These are phyloP conservation scores for Avahi laniger DNA, from an alignment of 2,797 vertebrate species.

Conservation along the genomic window DNA sequence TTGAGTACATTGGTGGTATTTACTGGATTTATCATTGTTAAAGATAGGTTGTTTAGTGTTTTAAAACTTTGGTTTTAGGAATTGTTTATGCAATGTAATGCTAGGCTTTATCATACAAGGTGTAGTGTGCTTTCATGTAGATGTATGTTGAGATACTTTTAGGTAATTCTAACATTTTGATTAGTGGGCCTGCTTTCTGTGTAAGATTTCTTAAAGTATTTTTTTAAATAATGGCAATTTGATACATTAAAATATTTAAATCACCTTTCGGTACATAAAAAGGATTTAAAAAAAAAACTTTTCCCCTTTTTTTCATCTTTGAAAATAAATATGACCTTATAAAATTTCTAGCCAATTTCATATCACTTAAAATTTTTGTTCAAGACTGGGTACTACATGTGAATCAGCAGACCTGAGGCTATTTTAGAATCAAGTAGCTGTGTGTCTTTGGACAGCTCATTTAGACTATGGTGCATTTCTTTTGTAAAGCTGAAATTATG, in stretches of 20 bases:
- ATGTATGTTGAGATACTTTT: not conserved
- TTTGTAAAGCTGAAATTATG: slow-evolving; percentile 13
- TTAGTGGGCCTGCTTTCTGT: not conserved
- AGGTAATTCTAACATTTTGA: not conserved
- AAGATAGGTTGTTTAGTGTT: slow-evolving; percentile 22
- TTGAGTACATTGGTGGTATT: not conserved
- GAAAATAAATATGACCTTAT: slow-evolving; percentile 10
- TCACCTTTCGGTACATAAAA: not conserved
- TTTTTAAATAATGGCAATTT: slow-evolving; percentile 13
- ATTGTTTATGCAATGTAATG: not conserved
- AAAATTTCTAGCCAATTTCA: slow-evolving; percentile 26
- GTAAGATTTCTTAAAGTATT: not conserved
- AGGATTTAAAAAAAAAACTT: not conserved
- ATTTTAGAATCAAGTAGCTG: not conserved
- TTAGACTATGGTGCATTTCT: not conserved
- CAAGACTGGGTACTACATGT: not conserved
- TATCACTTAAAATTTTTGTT: not conserved
- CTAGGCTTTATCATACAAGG: not conserved
- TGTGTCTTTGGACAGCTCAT: not conserved
- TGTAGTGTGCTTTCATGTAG: not conserved
- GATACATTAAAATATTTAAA: slow-evolving; percentile 27
- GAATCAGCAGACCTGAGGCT: not conserved
- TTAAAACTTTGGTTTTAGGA: slow-evolving; percentile 28
- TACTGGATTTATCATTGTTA: slow-evolving; percentile 19
- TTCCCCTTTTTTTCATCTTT: not conserved